Base-by-base conservation (phyloP, 1,140 invertebrate species). In the Acromyrmex echinatior region DNA sequence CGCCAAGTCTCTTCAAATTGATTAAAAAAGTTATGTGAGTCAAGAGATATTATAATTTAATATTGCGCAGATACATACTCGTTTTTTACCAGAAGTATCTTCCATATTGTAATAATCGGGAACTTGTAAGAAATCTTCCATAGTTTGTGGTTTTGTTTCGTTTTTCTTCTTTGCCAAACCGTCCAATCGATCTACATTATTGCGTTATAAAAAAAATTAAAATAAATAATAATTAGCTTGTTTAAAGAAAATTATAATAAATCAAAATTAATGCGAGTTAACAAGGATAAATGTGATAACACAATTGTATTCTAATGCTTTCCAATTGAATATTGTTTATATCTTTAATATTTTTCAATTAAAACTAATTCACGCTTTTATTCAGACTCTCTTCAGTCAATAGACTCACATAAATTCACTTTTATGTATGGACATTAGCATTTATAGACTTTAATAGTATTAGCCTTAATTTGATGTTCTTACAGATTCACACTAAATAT, bases 111-210 rank as follows among this genome's bases (percentile, higher is more conserved):
- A 98, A 88, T 97, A 97, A 93, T 98, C 98, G 87, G 98, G 97
- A 94, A 99, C 94, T 95, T 98, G 98, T 74, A 99, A 96, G 96
- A 98, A 99, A 93, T 99, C 98, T 95, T 99, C 98, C 97, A 99
- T 98, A 85, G 97, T 97, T 87, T 96, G 95, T 3, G 95, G 96
- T 87, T 94, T 94, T 49, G 93, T 92, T n/a, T 96, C 94, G 53
- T 96, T 94, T 87, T 96, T 96, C 87, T 95, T 96, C 91, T 96
- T 97, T 0, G 94, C 94, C 51, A 97, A 93, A 68, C 98, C 98
- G 96, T 99, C 98, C 94, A 99, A 96, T 87, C 98, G 97, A 92
- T 98, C 98, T 99, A 95, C 10, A 86, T 86, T 63, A 49, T 6
- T 99, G 95, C 10, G 87, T 85, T 56, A 49, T 0, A 31, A 71